These are phyloP conservation scores for Ptilonorhynchus violaceus DNA, from an alignment of 2,113 vertebrate species.

Conservation along the genomic window DNA sequence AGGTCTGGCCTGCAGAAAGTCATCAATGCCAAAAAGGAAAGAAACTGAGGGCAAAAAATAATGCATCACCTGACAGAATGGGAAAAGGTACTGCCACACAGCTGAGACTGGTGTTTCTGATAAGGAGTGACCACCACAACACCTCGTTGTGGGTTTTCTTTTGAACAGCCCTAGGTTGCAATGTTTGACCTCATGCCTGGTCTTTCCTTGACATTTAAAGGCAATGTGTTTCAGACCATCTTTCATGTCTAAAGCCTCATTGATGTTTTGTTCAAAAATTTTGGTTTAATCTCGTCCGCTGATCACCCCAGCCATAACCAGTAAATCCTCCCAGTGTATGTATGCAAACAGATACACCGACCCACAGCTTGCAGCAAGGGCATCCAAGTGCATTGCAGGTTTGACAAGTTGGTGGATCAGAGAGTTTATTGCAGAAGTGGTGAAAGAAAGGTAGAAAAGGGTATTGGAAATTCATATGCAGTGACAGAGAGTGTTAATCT, in stretches of 20 bases:
- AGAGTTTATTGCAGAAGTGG: not conserved
- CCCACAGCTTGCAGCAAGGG: not conserved
- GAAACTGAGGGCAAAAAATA: not conserved
- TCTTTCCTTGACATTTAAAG: not conserved
- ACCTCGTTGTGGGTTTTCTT: not conserved
- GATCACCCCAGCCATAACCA: not conserved
- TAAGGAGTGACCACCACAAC: not conserved
- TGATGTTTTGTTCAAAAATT: not conserved
- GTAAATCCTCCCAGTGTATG: not conserved
- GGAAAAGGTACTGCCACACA: not conserved
- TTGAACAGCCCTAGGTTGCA: not conserved
- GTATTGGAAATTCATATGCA: not conserved
- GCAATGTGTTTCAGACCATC: not conserved
- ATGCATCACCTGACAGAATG: not conserved
- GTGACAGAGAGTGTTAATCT: not conserved
- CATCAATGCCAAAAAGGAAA: not conserved
- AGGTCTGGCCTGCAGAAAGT: not conserved
- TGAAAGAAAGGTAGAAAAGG: not conserved
- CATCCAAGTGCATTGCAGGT: not conserved
- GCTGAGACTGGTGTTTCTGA: not conserved
- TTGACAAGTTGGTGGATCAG: not conserved
- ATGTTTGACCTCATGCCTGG: not conserved
- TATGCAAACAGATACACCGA: not conserved
- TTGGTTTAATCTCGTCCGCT: not conserved
- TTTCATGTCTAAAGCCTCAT: not conserved